phyloP scores from a whole-genome alignment of 2,113 vertebrate species.

The human region DNA sequence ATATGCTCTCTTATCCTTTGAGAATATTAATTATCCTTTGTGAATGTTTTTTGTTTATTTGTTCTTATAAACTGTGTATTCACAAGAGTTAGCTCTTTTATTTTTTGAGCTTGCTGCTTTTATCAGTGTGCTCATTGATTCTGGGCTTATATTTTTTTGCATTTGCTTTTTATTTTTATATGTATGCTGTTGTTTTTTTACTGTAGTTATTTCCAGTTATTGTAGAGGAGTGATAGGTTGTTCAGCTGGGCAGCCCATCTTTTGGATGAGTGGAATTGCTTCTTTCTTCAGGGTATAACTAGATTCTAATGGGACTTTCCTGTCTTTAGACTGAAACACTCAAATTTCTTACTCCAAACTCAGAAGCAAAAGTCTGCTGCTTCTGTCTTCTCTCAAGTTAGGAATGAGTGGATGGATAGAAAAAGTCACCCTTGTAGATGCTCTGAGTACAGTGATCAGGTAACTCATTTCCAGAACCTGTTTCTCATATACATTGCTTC shows the following conservation, averaged over 20 bases:
- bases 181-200: neutral
- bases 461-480: neutral
- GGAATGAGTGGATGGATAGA: neutral
- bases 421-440: neutral
- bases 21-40: neutral
- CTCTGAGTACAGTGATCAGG: neutral
- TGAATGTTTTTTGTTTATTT: neutral
- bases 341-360: neutral
- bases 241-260: neutral
- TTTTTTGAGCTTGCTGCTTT: neutral
- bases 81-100: neutral
- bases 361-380: neutral
- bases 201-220: neutral
- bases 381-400: neutral
- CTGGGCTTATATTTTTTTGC: neutral
- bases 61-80: neutral
- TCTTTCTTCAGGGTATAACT: neutral
- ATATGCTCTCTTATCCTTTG: neutral
- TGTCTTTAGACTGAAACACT: neutral
- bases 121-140: neutral
- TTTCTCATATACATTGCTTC: neutral
- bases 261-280: neutral
- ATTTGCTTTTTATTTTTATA: neutral
- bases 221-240: neutral
- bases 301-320: neutral